phyloP scores from a whole-genome alignment of 2,888 invertebrate genomes.

The Pristionchus japonicus region DNA sequence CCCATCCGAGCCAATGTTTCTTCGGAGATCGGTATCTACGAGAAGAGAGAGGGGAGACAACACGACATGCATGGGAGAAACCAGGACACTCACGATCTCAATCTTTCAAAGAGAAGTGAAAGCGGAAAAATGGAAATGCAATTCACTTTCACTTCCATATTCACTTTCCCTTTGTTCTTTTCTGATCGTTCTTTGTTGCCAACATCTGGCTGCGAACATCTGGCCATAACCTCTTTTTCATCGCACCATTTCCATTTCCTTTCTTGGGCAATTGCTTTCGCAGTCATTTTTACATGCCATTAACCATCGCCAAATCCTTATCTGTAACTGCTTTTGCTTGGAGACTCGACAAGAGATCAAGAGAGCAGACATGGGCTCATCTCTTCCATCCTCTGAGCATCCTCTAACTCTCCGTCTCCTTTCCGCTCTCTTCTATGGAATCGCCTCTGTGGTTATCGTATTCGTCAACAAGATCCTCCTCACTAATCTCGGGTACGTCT shows the following conservation, averaged over 20 bases:
- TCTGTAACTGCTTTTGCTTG: not conserved
- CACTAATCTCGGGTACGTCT: conserved; percentile 83
- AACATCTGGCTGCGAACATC: no score
- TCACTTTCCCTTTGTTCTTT: conserved; percentile 49
- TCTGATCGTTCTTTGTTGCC: not conserved
- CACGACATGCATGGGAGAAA: no score
- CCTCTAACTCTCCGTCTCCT: conserved; percentile 77
- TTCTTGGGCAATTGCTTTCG: conserved; percentile 41
- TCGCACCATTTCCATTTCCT: conserved; percentile 26
- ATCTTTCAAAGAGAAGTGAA: no score
- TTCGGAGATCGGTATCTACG: not conserved
- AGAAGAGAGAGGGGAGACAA: no score
- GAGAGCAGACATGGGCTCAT: not conserved
- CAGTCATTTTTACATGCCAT: not conserved
- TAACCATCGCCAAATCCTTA: not conserved
- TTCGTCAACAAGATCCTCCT: conserved; percentile 95
- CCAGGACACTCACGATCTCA: no score
- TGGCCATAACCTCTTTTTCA: no score
- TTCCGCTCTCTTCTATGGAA: conserved; percentile 91
- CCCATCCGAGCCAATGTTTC: not conserved
- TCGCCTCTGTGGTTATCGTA: conserved; percentile 93
- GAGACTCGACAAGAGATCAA: not conserved
- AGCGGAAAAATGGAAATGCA: no score
- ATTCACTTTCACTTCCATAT: not conserved
- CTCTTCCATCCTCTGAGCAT: conserved; percentile 16